phyloP scores from a whole-genome alignment of 2,888 invertebrate genomes.

The Drosophila birchii region DNA sequence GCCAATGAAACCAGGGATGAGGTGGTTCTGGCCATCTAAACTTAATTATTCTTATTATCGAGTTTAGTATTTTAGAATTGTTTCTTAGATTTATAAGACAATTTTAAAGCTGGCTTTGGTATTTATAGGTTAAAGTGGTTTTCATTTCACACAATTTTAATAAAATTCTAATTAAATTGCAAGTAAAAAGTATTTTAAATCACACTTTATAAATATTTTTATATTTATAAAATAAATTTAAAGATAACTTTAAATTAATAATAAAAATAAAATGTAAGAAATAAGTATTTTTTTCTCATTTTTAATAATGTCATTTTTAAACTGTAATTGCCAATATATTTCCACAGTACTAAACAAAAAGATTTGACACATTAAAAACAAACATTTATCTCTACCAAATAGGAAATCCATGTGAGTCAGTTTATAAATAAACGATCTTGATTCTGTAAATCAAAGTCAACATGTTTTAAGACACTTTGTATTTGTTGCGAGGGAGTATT shows the following conservation, averaged over 20 bases:
- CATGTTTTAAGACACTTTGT: background rate
- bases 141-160: background rate
- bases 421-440: slow-evolving; percentile 5
- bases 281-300: no score
- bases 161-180: background rate
- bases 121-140: background rate
- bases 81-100: background rate
- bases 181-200: background rate
- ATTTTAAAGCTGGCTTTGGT: background rate
- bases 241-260: no score
- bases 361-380: background rate
- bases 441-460: slow-evolving; percentile 1
- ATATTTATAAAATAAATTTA: no score
- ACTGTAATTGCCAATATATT: background rate
- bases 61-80: background rate
- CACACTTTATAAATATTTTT: background rate
- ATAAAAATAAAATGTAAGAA: no score
- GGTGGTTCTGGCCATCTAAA: background rate
- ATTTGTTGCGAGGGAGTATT: background rate
- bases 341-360: background rate
- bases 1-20: slow-evolving; percentile 18
- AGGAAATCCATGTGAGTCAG: slow-evolving; percentile 1
- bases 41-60: background rate
- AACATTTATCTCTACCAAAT: slow-evolving; percentile 13
- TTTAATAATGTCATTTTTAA: no score